A percentile compares a stretch with the other conserved stretches of the same genome.
These are phyloP conservation scores for Manis pentadactyla DNA, from an alignment of 2,797 vertebrate species.

Conservation along the genomic window DNA sequence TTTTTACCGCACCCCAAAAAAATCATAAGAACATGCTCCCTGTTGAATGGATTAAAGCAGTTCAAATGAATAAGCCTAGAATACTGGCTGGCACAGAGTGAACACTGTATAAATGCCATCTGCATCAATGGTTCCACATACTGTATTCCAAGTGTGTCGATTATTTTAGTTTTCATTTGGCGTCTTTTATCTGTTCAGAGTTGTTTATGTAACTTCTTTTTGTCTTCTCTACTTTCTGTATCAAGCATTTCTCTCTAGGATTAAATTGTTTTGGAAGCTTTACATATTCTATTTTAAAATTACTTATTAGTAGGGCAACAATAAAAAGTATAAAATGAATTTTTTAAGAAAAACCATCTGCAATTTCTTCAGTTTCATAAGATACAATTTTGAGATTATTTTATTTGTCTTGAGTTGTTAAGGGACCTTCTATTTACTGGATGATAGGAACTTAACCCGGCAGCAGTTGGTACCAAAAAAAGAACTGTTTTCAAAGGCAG, in stretches of 20 bases:
- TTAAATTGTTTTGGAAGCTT: neutral
- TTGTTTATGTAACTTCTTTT: neutral
- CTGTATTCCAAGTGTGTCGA: rapidly evolving
- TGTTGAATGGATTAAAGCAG: neutral
- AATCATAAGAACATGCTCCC: neutral
- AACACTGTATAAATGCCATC: neutral
- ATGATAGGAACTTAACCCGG: neutral
- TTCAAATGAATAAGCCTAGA: too few relatives aligned
- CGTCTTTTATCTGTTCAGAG: neutral
- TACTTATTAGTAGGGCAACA: neutral
- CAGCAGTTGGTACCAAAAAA: neutral
- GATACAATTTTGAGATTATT: neutral
- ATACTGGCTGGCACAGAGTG: neutral
- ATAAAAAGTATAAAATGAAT: neutral
- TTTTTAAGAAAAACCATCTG: neutral
- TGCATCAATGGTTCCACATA: rapidly evolving
- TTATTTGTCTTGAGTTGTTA: neutral
- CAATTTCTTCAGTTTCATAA: neutral
- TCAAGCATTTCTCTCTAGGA: neutral
- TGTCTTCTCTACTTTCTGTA: neutral
- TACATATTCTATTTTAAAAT: neutral
- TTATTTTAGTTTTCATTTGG: neutral
- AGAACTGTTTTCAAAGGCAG: neutral
- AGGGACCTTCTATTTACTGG: neutral
- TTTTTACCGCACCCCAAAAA: neutral